A percentile compares a stretch with the other conserved stretches of the same genome.
Evolutionary conservation across 1,140 invertebrate species (phyloP).

Genomic region (Leptopilina boulardi): DNA sequence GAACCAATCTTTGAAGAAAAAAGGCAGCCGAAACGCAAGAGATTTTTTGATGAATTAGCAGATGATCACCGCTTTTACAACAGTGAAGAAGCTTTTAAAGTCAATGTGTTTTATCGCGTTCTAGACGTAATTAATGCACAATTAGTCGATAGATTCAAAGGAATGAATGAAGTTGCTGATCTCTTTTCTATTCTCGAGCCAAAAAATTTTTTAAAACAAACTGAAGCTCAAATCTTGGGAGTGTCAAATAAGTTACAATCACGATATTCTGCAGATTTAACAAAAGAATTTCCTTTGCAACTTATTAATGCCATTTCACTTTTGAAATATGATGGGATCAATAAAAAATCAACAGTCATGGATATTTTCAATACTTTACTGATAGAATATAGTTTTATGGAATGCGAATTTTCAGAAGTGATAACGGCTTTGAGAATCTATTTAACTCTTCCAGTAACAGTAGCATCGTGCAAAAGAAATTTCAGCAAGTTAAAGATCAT

Average conservation of each 20-base stretch:
- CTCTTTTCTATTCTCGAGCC: not conserved
- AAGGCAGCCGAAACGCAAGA: constrained; percentile 34
- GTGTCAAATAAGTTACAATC: not conserved
- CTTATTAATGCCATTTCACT: not conserved
- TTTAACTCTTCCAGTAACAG: not conserved
- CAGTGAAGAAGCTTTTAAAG: constrained; percentile 3
- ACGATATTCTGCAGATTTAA: not conserved
- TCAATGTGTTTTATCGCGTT: not conserved
- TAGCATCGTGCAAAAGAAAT: not conserved
- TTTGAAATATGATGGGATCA: not conserved
- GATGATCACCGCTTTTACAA: constrained; percentile 18
- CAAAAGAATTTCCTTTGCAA: not conserved
- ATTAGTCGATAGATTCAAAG: not conserved
- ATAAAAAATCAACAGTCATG: not conserved
- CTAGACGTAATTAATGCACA: not conserved
- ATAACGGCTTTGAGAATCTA: not conserved
- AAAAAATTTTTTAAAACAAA: not conserved
- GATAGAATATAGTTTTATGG: not conserved
- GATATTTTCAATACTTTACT: not conserved
- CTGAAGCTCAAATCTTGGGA: not conserved
- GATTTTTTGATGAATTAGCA: constrained; percentile 39
- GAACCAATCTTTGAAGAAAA: constrained; percentile 39
- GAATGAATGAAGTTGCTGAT: not conserved
- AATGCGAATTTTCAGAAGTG: not conserved
- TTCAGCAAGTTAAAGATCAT: not conserved